Evolutionary conservation across 2,888 invertebrate species (phyloP).

Genomic region (Heliconius hortense): DNA sequence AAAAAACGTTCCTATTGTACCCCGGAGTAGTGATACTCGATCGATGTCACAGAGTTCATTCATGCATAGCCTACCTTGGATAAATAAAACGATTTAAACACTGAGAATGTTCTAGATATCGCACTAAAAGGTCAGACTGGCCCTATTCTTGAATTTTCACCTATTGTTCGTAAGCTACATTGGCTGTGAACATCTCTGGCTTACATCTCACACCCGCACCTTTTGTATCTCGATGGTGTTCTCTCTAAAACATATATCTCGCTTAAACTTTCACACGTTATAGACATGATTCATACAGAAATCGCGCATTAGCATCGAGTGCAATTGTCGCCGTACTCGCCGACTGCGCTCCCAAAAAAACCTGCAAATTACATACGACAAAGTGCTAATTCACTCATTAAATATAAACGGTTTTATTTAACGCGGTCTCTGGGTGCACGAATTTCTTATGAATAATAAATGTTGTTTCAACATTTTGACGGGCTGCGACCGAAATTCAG

Average conservation of each 20-base stretch:
- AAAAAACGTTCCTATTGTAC: too few relatives aligned
- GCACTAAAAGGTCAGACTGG: conserved; percentile 52
- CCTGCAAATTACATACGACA: conserved; percentile 1
- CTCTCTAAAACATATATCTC: conserved; percentile 55
- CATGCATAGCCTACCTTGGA: conserved; percentile 70
- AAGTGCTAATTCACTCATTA: conserved; percentile 9
- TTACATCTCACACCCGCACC: conserved; percentile 55
- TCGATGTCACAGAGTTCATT: conserved; percentile 73
- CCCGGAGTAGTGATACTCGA: conserved; percentile 58
- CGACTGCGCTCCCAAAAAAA: conserved; percentile 13
- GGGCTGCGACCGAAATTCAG: conserved; percentile 17
- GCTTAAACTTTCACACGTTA: conserved; percentile 46
- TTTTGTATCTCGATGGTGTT: conserved; percentile 56
- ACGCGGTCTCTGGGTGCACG: not conserved
- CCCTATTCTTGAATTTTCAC: conserved; percentile 57
- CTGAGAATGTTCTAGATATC: conserved; percentile 59
- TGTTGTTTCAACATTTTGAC: conserved; percentile 19
- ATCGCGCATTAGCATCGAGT: conserved; percentile 16
- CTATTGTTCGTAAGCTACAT: conserved; percentile 69
- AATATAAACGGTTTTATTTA: conserved; percentile 12
- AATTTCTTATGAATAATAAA: conserved; percentile 21
- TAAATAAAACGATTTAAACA: conserved; percentile 38
- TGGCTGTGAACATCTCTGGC: conserved; percentile 56
- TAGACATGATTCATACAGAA: conserved; percentile 39
- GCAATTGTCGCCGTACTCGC: conserved; percentile 19